Conservation (phyloP, 2,113 vertebrate species). For the Emberiza fucata region DNA sequence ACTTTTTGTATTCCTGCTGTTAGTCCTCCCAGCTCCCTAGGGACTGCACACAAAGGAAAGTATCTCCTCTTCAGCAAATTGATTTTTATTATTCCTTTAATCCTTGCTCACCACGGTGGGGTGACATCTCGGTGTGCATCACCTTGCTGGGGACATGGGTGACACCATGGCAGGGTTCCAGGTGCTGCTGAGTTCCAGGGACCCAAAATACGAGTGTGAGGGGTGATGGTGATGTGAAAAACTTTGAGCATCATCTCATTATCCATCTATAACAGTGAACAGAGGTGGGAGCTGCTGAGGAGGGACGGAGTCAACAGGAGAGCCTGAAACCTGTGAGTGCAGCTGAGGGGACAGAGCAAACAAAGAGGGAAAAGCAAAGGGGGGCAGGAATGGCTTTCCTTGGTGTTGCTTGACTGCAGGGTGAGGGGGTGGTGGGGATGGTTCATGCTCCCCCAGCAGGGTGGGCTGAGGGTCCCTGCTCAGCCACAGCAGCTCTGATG, state of each 20-base stretch:
- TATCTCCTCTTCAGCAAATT: not conserved
- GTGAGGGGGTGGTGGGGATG: not conserved
- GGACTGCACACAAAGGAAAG: not conserved
- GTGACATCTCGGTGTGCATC: not conserved
- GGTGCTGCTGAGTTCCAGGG: accelerated
- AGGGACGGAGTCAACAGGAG: not conserved
- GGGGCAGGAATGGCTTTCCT: not conserved
- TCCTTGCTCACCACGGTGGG: not conserved
- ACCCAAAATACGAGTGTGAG: not conserved
- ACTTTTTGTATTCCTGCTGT: not conserved
- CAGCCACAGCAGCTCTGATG: not conserved
- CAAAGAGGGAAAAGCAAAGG: not conserved
- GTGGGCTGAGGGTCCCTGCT: not conserved
- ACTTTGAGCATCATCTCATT: too few relatives aligned
- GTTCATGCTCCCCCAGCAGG: not conserved
- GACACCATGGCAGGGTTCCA: not conserved
- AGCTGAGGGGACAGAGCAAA: not conserved
- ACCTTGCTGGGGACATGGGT: not conserved
- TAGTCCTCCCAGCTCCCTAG: not conserved
- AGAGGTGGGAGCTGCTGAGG: not conserved
- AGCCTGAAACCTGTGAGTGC: not conserved
- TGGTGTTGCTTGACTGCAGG: not conserved
- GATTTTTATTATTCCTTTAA: not conserved
- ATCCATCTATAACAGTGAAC: not conserved
- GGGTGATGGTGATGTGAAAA: not conserved